These are phyloP conservation scores for Dasyprocta punctata DNA, from an alignment of 2,113 vertebrate species.

Conservation along the genomic window DNA sequence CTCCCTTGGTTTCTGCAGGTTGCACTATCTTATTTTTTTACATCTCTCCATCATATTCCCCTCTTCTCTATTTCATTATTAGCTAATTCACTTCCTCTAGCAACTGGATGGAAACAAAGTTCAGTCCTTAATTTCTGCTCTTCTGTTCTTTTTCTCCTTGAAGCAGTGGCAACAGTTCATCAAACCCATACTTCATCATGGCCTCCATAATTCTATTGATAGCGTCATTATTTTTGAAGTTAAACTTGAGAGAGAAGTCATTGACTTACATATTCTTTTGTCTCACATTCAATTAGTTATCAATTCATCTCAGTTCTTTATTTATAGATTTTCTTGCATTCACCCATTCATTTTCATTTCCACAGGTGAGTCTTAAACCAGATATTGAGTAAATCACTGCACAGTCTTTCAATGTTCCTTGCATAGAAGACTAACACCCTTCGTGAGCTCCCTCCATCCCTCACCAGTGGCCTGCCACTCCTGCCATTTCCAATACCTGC, in stretches of 20 bases:
- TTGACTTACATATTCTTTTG: neutral
- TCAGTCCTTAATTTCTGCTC: neutral
- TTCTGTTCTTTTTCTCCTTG: neutral
- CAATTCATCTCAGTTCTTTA: neutral
- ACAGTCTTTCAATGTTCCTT: neutral
- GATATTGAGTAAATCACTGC: neutral
- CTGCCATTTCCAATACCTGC: neutral
- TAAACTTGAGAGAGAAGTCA: neutral
- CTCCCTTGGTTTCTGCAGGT: neutral
- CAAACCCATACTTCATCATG: neutral
- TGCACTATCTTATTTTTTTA: neutral
- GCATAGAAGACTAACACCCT: neutral
- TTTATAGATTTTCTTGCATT: neutral
- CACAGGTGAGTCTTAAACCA: neutral
- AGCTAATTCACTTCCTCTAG: neutral
- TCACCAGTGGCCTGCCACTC: neutral
- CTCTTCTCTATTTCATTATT: constrained; percentile 17
- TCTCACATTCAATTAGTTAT: neutral
- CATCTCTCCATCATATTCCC: neutral
- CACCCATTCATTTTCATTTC: constrained; percentile 22
- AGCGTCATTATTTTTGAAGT: neutral
- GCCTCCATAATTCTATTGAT: neutral
- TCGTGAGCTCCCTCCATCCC: neutral
- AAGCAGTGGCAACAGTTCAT: neutral
- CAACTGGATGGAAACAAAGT: neutral